Percentiles rank a stretch among this genome's conserved stretches.
Evolutionary conservation across 2,113 vertebrate genomes (phyloP).

Genomic region (Silurus asotus): DNA sequence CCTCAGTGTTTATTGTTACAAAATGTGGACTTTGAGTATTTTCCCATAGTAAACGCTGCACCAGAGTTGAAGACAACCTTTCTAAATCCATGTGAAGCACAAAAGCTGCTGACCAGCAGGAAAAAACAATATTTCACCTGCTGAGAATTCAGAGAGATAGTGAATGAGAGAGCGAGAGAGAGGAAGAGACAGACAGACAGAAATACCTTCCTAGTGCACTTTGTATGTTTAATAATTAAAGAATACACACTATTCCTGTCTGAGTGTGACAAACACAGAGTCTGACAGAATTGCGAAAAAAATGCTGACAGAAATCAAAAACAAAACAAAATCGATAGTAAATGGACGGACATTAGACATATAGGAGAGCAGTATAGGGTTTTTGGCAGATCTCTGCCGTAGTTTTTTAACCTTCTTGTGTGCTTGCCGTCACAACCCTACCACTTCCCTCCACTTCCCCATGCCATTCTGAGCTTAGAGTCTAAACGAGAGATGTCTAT

Average conservation of each 20-base stretch:
- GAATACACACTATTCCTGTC: conserved; percentile 1
- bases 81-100: neutral
- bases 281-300: neutral
- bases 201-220: neutral
- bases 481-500: neutral
- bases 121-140: conserved; percentile 19
- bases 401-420: neutral
- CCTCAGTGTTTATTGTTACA: neutral
- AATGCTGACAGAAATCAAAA: neutral
- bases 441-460: neutral
- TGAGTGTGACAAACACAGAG: neutral
- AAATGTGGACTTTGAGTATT: neutral
- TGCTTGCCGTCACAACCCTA: neutral
- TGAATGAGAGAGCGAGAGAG: neutral
- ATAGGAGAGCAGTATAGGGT: neutral
- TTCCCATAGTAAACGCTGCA: neutral
- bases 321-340: neutral
- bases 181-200: neutral
- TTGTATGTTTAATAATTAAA: conserved; percentile 18
- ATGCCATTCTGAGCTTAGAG: neutral
- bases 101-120: conserved; percentile 25
- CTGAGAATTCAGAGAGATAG: neutral
- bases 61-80: neutral
- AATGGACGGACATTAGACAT: neutral
- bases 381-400: neutral